Base-by-base conservation (phyloP, 2,113 vertebrate genomes). In the Dasyurus viverrinus region DNA sequence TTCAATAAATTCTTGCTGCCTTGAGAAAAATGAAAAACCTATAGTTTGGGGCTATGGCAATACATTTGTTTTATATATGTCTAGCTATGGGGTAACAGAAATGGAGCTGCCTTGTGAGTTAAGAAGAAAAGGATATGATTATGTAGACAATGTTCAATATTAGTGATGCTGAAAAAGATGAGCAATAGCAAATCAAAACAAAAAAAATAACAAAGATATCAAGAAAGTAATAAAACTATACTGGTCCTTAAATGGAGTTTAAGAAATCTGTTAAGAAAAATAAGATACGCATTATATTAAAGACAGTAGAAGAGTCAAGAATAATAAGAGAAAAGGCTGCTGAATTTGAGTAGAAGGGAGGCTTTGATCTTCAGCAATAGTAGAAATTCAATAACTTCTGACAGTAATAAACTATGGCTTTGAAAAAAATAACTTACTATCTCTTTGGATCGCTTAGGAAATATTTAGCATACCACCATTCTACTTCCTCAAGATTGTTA, bases 1-100 rank as follows among this genome's bases (percentile, higher is more conserved):
- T 1, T 93, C 30, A 93, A 90, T 76, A 91, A 5, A 94, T 90
- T 96, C 93, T 92, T 90, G 47, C 91, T 89, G 60, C 95, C 90
- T 42, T 19, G 68, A 84, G 36, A 23, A 84, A 84, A 84, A 84
- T n/a, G 8, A n/a, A 76, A n/a, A n/a, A n/a, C 36, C 60, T n/a
- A 6, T 36, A 84, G n/a, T 84, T 42, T 84, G 19, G 68, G 68
- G 36, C 16, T 84, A 84, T 84, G 1, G 22, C n/a, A 84, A 76
- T 2, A 19, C 22, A 42, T 16, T 84, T 22, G 19, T 42, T 84
- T 84, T 84, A 42, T 84, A 84, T 2, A 84, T 42, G 36, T 23
- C n/a, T 84, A 84, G 68, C n/a, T 84, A 8, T 42, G 68, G n/a
- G 19, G n/a, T 42, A n/a, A 84, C n/a, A 42, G 19, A 84, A 84